Evolutionary conservation across 2,888 invertebrate genomes (phyloP), one percentile per base, ranked within the genome.

Genomic region (Spatulosminthurus flaviceps): DNA sequence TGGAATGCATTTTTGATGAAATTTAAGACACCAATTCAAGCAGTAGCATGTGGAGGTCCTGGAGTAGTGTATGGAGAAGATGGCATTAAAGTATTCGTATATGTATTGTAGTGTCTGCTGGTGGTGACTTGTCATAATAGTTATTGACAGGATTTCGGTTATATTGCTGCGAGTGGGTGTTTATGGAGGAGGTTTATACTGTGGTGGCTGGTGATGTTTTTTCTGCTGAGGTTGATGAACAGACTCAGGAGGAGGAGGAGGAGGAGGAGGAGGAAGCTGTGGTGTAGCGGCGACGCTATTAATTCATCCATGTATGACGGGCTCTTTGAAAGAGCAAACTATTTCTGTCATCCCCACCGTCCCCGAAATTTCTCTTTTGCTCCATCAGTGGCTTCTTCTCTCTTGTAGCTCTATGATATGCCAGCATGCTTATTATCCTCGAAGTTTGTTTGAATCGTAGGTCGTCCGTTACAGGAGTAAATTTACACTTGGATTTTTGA

Each of bases 321-420:
- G 16, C 83, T 83, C 66, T 81, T 84, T 61, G 81, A 77, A 2
- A 83, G 79, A n/a, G 81, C 79, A 60, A 81, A 80, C 82, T 81
- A 61, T 84, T 84, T 69, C 82, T 85, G 22, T 43, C 79, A 67
- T 93, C 93, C 21, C 94, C 93, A 81, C 94, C 93, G 88, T 95
- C 95, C n/a, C 86, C 87, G 51, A 92, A 90, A 86, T 91, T 92
- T 84, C 97, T 90, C 87, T 94, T 94, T 87, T 93, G 93, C 89
- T 98, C 98, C 97, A 98, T 98, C 85, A 94, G 93, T 22, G 95
- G 95, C 88, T 97, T 96, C 89, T 95, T 95, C 89, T 95, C 94
- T n/a, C n/a, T n/a, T 86, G 95, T 89, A 82, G 97, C 96, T 1
- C 97, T 97, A 88, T 97, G 97, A 89, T 98, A 98, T 28, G 95